Evolutionary conservation across 2,888 invertebrate species (phyloP), one percentile per base, ranked within the genome.

Genomic region (Parochlus steinenii): DNA sequence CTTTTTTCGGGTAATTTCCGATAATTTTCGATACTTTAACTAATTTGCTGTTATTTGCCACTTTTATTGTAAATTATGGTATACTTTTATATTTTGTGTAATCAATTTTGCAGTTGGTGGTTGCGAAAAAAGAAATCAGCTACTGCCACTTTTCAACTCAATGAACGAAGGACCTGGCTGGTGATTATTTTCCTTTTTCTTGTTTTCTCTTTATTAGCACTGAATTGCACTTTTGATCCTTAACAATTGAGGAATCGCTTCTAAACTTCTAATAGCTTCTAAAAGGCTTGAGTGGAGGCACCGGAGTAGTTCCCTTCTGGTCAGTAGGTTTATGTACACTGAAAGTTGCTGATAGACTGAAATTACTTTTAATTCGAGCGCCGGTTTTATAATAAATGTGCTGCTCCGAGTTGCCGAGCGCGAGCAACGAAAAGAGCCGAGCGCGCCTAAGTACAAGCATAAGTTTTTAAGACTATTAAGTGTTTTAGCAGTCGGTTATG

Each of bases 321-420:
- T 29, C 6, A 26, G 12, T 26, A 30, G 36, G 30, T 30, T 18
- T 36, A 36, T 30, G 36, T 36, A 36, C 36, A 36, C 30, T 18
- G 22, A 36, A 22, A 56, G 55, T 55, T 51, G 56, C 38, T 53
- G 55, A 57, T 56, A 56, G 58, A 58, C 58, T 59, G 58, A 59
- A 59, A 59, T 59, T 55, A 53, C 53, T 50, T 54, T 55, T 51
- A 57, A 52, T 56, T 53, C 55, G 55, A 52, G 52, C 53, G 57
- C 58, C 57, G 58, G 56, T 59, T 59, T 57, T 55, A 59, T 59
- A 59, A n/a, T n/a, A n/a, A n/a, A n/a, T n/a, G n/a, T n/a, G n/a
- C n/a, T n/a, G n/a, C n/a, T n/a, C n/a, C n/a, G n/a, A n/a, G n/a
- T n/a, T n/a, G n/a, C n/a, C n/a, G n/a, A n/a, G n/a, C n/a, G n/a